Conservation (phyloP, 2,888 invertebrate species). For the Polydrusus tereticollis region DNA sequence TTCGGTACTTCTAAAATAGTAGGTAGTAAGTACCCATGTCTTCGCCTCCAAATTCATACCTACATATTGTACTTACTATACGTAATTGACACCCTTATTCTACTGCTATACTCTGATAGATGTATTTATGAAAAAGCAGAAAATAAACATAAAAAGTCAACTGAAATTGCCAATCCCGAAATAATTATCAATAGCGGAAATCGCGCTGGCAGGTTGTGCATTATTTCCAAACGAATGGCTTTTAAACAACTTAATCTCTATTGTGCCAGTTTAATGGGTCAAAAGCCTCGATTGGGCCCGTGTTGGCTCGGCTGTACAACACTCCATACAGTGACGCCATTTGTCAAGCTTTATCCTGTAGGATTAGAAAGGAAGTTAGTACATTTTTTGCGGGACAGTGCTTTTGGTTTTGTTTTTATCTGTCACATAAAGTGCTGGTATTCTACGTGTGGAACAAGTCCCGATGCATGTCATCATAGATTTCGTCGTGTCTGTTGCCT, state of each 20-base stretch:
- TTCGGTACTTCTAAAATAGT: too few relatives aligned
- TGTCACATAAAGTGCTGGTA: too few relatives aligned
- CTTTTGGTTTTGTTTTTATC: constrained; percentile 39
- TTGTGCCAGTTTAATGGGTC: constrained; percentile 51
- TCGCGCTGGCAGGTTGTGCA: constrained; percentile 37
- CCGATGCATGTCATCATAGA: too few relatives aligned
- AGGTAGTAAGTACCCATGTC: too few relatives aligned
- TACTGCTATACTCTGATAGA: neutral
- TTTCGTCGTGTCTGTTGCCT: too few relatives aligned
- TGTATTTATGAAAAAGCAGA: neutral
- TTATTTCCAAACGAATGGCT: constrained; percentile 48
- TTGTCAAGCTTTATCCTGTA: constrained; percentile 48
- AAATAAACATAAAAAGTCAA: neutral
- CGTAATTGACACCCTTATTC: neutral
- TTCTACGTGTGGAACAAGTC: too few relatives aligned
- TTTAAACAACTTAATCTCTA: constrained; percentile 51
- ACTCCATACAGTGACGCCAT: constrained; percentile 49
- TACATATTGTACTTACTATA: too few relatives aligned
- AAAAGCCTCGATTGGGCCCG: constrained; percentile 49
- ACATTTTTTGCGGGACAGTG: constrained; percentile 44
- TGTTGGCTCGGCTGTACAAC: constrained; percentile 42
- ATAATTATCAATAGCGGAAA: constrained; percentile 44
- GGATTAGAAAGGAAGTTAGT: constrained; percentile 46
- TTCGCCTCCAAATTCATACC: too few relatives aligned
- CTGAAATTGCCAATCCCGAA: constrained; percentile 5